phyloP scores from a whole-genome alignment of 2,888 invertebrate species.

The Pollenia amentaria region DNA sequence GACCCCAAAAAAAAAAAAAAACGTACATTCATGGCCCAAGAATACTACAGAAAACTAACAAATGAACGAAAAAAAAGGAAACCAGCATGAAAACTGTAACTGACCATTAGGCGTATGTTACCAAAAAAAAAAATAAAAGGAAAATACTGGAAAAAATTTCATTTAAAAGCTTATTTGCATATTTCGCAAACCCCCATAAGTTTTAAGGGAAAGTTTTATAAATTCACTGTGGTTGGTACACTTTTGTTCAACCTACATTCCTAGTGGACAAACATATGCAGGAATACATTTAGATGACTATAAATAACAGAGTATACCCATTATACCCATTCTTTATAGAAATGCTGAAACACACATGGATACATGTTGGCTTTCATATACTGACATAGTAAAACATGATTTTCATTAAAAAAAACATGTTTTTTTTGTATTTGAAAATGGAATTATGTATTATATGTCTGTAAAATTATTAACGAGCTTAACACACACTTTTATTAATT shows the following conservation, averaged over 20 bases:
- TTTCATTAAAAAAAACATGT: conserved; percentile 7
- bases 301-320: conserved; percentile 31
- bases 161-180: conserved; percentile 80
- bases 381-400: background rate
- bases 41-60: conserved; percentile 7
- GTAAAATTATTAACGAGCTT: conserved; percentile 59
- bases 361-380: conserved; percentile 22
- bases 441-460: conserved; percentile 12
- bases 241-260: conserved; percentile 39
- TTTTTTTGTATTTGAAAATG: conserved; percentile 20
- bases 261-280: background rate
- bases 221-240: conserved; percentile 60
- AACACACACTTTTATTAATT: conserved; percentile 59
- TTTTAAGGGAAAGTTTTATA: conserved; percentile 79
- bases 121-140: conserved; percentile 8
- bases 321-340: background rate
- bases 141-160: conserved; percentile 24
- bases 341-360: conserved; percentile 32
- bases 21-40: conserved; percentile 4
- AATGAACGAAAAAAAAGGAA: conserved; percentile 20
- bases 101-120: conserved; percentile 68
- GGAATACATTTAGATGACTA: conserved; percentile 3
- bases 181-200: conserved; percentile 76
- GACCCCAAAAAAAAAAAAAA: background rate
- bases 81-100: conserved; percentile 50